A percentile compares a stretch with the other conserved stretches of the same genome.
Evolutionary conservation across 1,140 invertebrate species (phyloP).

Genomic region (Vanessa atalanta): DNA sequence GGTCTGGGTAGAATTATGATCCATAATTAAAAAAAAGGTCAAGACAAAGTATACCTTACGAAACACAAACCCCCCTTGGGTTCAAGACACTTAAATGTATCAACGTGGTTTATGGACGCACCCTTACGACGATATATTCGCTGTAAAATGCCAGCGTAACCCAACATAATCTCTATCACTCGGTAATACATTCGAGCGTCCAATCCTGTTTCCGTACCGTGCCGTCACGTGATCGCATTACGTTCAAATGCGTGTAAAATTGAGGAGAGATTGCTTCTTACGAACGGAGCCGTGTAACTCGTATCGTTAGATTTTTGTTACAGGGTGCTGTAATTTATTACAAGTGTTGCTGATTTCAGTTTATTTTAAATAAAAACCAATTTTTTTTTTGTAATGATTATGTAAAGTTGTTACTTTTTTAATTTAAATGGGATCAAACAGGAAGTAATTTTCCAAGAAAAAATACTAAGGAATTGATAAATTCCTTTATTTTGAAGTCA

Average conservation of each 20-base stretch:
- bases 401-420: too few relatives aligned
- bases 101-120: too few relatives aligned
- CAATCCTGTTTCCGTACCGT: slow-evolving; percentile 46
- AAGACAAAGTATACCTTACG: too few relatives aligned
- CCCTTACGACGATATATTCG: not conserved
- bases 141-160: not conserved
- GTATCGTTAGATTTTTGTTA: slow-evolving; percentile 31
- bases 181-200: slow-evolving; percentile 31
- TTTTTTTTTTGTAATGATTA: not conserved
- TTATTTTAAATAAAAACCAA: not conserved
- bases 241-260: slow-evolving; percentile 73
- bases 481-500: too few relatives aligned
- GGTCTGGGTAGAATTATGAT: too few relatives aligned
- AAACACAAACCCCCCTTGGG: too few relatives aligned
- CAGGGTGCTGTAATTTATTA: slow-evolving; percentile 44
- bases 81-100: too few relatives aligned
- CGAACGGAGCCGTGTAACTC: slow-evolving; percentile 31
- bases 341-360: not conserved
- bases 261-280: slow-evolving; percentile 67
- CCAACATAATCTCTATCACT: slow-evolving; percentile 5
- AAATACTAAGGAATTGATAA: too few relatives aligned
- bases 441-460: too few relatives aligned
- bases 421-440: too few relatives aligned
- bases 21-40: too few relatives aligned
- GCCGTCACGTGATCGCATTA: slow-evolving; percentile 58